These are phyloP conservation scores for Chionis minor DNA, from an alignment of 2,113 vertebrate genomes.

Conservation along the genomic window DNA sequence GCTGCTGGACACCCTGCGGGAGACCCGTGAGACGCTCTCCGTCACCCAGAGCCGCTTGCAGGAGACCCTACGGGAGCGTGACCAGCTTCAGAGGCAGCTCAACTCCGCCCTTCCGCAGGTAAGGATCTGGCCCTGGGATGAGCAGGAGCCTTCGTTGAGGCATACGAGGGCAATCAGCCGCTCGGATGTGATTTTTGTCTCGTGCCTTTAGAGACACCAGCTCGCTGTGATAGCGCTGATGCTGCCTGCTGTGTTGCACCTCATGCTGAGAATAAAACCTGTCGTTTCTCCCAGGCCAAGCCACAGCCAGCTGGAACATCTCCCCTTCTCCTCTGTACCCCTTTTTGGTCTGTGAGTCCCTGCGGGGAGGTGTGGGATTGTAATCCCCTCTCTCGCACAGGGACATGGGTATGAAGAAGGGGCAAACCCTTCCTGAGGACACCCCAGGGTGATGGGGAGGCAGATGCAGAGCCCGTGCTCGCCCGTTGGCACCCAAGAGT, in stretches of 20 bases:
- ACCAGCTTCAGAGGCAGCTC: constrained; percentile 94
- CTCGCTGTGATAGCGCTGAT: background rate
- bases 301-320: background rate
- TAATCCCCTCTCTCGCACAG: rapidly evolving
- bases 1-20: constrained; percentile 92
- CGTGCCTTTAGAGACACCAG: background rate
- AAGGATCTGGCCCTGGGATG: constrained; percentile 2
- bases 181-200: background rate
- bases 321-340: background rate
- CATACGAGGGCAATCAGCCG: rapidly evolving
- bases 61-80: constrained; percentile 91
- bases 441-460: background rate
- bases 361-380: background rate
- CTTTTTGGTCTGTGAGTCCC: rapidly evolving
- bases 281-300: background rate
- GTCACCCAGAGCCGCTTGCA: constrained; percentile 90
- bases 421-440: background rate
- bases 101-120: constrained; percentile 95
- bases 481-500: rapidly evolving
- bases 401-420: background rate
- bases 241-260: rapidly evolving
- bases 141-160: background rate
- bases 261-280: background rate
- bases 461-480: rapidly evolving
- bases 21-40: constrained; percentile 90